A percentile compares a stretch with the other conserved stretches of the same genome.
phyloP scores from a whole-genome alignment of 1,140 invertebrate genomes.

The Drosophila nigromelanica region DNA sequence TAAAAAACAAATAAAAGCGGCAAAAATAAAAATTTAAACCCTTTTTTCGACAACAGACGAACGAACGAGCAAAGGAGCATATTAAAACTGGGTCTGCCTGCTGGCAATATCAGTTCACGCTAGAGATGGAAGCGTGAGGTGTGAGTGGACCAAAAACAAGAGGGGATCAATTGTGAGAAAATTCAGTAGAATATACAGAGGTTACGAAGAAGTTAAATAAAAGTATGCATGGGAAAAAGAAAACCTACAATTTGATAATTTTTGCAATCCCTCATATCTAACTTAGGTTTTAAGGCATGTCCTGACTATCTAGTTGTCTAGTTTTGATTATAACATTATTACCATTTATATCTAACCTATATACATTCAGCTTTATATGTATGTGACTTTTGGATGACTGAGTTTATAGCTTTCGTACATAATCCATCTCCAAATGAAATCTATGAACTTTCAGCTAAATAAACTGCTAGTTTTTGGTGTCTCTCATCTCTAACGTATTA shows the following conservation, averaged over 20 bases:
- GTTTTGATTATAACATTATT: too few relatives aligned
- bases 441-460: neutral
- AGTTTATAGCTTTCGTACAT: neutral
- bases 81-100: constrained; percentile 46
- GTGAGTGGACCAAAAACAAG: neutral
- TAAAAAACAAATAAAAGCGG: constrained; percentile 68
- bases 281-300: too few relatives aligned
- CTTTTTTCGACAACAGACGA: constrained; percentile 52
- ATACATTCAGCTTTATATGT: too few relatives aligned
- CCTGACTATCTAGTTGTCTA: too few relatives aligned
- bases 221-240: too few relatives aligned
- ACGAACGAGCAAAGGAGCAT: constrained; percentile 24
- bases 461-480: neutral
- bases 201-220: too few relatives aligned
- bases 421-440: neutral
- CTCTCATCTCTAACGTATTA: constrained; percentile 8
- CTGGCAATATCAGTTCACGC: constrained; percentile 17
- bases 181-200: too few relatives aligned
- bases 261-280: too few relatives aligned
- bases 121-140: constrained; percentile 24
- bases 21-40: constrained; percentile 54
- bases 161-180: neutral
- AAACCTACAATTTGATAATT: too few relatives aligned
- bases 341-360: too few relatives aligned
- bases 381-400: too few relatives aligned